Evolutionary conservation across 2,113 vertebrate species (phyloP), one percentile per base, ranked within the genome.

Genomic region (Zosterops pallidus): DNA sequence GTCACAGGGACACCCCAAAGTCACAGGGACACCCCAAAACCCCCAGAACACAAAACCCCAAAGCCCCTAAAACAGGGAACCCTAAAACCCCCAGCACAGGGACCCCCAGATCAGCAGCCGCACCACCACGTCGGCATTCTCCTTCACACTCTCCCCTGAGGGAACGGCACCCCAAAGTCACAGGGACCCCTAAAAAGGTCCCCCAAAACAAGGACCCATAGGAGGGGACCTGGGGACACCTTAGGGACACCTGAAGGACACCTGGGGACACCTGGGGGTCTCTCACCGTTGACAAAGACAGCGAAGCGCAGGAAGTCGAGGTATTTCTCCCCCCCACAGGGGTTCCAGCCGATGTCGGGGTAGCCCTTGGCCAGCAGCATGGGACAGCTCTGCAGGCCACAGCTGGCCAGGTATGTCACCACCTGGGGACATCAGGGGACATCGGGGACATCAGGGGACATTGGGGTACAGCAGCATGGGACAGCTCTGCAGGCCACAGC

Each of bases 311-410:
- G 84, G 84, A 79, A 87, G 74, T 79, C 84, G 2, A 87, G 74
- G 74, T 87, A 87, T 13, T 76, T 68, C 56, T 79, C 55, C 0
- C 84, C 84, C 9, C 84, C 84, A 5, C 84, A 87, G 64, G 84
- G 84, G 64, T 70, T 87, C 84, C 84, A 87, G n/a, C 84, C 84
- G 15, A 86, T 59, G 84, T 78, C 84, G 47, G 84, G 84, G 84
- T 78, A 86, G 7, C 84, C 84, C 47, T 79, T 79, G 74, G 84
- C 39, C 47, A 87, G 55, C 47, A 86, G 84, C 72, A 86, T 86
- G 2, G 84, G 84, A 33, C 84, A 86, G 37, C 37, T 39, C 37
- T 39, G 37, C 37, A 39, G 37, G 37, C 37, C 37, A 39, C 37
- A 39, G 37, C 37, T 39, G 37, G 37, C 83, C 83, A 77, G 83